These are phyloP conservation scores for Lepidocyrtoides sp. DNA, from an alignment of 2,888 invertebrate species.

Conservation along the genomic window DNA sequence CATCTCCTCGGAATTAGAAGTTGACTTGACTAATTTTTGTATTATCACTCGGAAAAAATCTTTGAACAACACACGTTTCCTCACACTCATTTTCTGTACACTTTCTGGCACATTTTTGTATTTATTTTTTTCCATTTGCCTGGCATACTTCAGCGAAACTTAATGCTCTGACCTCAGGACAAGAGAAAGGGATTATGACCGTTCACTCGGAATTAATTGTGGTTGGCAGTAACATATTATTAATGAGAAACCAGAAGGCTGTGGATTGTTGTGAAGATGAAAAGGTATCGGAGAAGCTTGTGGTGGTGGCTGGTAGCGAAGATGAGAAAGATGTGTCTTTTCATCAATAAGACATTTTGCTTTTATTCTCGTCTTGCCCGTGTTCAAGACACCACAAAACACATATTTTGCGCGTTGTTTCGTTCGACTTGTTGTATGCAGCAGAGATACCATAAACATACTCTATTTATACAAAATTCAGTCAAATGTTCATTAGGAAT, in stretches of 20 bases:
- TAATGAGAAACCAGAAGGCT: slow-evolving; percentile 64
- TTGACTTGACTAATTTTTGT: too few species aligned
- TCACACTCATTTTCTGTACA: neutral
- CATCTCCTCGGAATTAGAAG: too few species aligned
- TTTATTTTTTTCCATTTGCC: neutral
- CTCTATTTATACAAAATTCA: neutral
- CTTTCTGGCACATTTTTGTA: neutral
- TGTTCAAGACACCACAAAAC: neutral
- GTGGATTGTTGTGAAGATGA: slow-evolving; percentile 53
- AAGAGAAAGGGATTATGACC: slow-evolving; percentile 71
- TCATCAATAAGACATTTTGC: slow-evolving; percentile 31
- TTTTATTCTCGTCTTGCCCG: neutral
- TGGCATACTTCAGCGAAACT: neutral
- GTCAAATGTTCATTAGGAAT: neutral
- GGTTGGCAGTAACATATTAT: slow-evolving; percentile 63
- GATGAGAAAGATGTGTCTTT: slow-evolving; percentile 4
- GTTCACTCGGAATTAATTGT: slow-evolving; percentile 74
- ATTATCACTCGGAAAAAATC: too few species aligned
- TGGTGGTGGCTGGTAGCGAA: neutral
- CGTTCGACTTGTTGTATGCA: neutral
- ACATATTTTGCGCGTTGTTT: neutral
- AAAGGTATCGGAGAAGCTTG: slow-evolving; percentile 34
- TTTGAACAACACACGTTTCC: neutral
- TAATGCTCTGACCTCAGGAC: slow-evolving; percentile 75
- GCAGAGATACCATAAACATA: neutral